phyloP scores from a whole-genome alignment of 2,888 invertebrate species.

The Campaea margaritaria region DNA sequence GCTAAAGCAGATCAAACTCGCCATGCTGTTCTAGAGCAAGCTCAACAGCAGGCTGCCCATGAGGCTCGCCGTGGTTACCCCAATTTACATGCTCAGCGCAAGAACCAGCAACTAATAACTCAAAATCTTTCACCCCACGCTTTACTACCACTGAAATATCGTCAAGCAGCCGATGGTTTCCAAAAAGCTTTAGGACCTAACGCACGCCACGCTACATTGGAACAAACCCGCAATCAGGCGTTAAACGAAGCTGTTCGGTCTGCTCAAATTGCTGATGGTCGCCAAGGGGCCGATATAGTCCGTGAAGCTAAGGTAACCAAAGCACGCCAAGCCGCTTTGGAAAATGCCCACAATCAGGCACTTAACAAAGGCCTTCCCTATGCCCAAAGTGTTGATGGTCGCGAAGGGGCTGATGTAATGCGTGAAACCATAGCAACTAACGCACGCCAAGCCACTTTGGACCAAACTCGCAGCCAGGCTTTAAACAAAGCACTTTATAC shows the following conservation, averaged over 20 bases:
- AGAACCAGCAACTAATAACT: too few species aligned
- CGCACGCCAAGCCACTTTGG: background rate
- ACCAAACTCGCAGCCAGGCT: conserved; percentile 1
- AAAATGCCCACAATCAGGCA: background rate
- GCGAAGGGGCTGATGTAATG: background rate
- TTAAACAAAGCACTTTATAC: background rate
- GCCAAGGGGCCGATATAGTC: background rate
- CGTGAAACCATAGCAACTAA: background rate
- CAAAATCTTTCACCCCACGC: too few species aligned
- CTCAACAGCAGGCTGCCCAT: too few species aligned
- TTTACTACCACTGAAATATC: too few species aligned
- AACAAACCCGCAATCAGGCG: background rate
- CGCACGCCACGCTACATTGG: too few species aligned
- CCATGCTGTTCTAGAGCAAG: background rate
- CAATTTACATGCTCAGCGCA: too few species aligned
- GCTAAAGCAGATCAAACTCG: background rate
- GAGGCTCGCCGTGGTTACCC: too few species aligned
- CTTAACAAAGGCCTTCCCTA: background rate
- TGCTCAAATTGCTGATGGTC: background rate
- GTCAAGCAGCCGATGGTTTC: too few species aligned
- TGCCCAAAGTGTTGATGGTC: background rate
- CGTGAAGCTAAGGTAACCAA: background rate
- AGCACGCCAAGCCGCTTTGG: background rate
- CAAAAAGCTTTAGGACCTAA: too few species aligned
- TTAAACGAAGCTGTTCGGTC: background rate